A percentile compares a stretch with the other conserved stretches of the same genome.
Evolutionary conservation across 2,888 invertebrate species (phyloP).

Genomic region (Protodeltote pygarga): DNA sequence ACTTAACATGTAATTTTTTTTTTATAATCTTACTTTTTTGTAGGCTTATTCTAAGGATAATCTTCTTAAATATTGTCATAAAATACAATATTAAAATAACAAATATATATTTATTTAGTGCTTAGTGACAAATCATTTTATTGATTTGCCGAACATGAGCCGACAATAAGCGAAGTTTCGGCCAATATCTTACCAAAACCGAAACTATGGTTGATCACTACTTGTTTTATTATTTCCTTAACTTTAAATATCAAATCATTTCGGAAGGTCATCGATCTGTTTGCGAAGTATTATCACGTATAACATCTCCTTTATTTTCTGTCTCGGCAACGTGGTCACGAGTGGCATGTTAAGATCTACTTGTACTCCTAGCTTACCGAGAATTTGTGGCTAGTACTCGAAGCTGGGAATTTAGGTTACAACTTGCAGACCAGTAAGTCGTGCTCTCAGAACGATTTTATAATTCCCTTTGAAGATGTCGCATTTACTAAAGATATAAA

Average conservation of each 20-base stretch:
- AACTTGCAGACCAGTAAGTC: conserved; percentile 12
- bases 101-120: too few relatives aligned
- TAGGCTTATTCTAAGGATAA: too few relatives aligned
- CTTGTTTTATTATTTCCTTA: conserved; percentile 19
- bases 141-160: too few relatives aligned
- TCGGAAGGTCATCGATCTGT: conserved; percentile 21
- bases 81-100: too few relatives aligned
- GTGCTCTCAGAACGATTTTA: conserved; percentile 11
- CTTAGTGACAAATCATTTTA: too few relatives aligned
- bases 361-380: conserved; percentile 14
- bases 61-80: too few relatives aligned
- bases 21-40: too few relatives aligned
- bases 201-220: too few relatives aligned
- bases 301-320: conserved; percentile 29
- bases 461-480: conserved; percentile 20
- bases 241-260: conserved; percentile 5
- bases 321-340: conserved; percentile 21
- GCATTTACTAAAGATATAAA: conserved; percentile 15
- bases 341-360: conserved; percentile 20
- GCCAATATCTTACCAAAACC: too few relatives aligned
- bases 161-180: too few relatives aligned
- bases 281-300: conserved; percentile 1
- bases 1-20: too few relatives aligned
- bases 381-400: conserved; percentile 9
- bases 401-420: conserved; percentile 19